A percentile compares a stretch with the other conserved stretches of the same genome.
Evolutionary conservation across 2,797 vertebrate species (phyloP).

Genomic region (Xerus rutilus): DNA sequence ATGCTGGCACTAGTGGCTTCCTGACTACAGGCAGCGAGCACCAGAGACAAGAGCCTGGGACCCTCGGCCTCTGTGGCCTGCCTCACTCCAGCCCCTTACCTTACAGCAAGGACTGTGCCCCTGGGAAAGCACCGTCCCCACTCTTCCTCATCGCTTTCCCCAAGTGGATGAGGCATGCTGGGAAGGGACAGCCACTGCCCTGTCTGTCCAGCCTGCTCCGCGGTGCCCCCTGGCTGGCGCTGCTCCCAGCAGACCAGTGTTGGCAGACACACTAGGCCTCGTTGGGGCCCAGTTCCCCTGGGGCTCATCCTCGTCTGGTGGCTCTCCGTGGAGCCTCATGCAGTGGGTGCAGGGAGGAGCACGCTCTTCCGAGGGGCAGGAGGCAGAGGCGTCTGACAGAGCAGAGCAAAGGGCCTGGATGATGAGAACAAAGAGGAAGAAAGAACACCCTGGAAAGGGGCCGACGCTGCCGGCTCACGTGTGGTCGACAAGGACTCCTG

Average conservation of each 20-base stretch:
- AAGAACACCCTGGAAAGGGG: background rate
- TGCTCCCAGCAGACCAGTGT: no score
- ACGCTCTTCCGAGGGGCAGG: background rate
- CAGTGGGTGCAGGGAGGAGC: background rate
- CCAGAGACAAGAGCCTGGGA: no score
- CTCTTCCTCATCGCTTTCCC: background rate
- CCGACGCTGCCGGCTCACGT: background rate
- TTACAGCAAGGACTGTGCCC: no score
- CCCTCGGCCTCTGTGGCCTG: no score
- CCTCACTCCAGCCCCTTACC: no score
- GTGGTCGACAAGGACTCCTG: background rate
- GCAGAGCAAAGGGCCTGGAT: background rate
- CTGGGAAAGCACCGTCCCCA: no score
- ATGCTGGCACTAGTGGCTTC: no score
- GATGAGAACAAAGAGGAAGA: constrained; percentile 6
- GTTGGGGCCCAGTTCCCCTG: no score
- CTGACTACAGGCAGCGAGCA: background rate
- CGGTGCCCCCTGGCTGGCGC: background rate
- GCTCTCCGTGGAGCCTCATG: no score
- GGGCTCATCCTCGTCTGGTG: no score
- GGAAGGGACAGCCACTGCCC: background rate
- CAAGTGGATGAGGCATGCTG: no score
- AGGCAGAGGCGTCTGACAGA: background rate
- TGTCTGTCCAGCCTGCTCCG: accelerated
- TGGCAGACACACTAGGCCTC: no score